These are phyloP conservation scores for Microcebus griseorufus DNA, from an alignment of 2,113 vertebrate species.

Conservation along the genomic window DNA sequence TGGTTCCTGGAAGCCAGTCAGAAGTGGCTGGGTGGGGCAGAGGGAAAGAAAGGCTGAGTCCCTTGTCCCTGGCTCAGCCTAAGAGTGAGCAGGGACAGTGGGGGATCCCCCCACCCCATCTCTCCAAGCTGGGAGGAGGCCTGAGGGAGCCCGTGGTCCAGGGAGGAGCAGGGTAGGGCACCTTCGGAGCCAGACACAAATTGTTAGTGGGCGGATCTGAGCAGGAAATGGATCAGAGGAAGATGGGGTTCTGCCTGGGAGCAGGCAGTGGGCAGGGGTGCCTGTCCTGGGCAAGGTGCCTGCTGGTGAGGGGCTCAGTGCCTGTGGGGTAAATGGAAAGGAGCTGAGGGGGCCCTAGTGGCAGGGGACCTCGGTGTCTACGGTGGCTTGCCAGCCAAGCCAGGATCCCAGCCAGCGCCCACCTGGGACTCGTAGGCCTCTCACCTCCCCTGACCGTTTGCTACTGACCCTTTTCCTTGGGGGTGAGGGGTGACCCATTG, in stretches of 20 bases:
- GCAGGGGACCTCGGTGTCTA: background rate
- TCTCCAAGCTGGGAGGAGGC: background rate
- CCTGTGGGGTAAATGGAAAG: background rate
- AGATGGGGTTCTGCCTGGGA: background rate
- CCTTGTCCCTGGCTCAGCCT: too few species aligned
- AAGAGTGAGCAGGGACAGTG: too few species aligned
- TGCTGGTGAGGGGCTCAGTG: background rate
- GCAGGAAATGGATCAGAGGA: background rate
- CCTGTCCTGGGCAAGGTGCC: background rate
- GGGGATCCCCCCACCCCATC: background rate
- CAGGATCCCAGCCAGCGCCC: background rate
- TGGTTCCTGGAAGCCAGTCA: background rate
- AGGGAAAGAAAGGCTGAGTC: background rate
- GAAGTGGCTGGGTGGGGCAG: background rate
- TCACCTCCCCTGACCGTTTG: background rate
- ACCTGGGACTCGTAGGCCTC: background rate
- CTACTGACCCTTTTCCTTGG: background rate
- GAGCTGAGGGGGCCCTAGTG: background rate
- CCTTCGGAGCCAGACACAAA: constrained; percentile 14
- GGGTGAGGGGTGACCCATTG: background rate
- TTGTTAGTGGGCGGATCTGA: constrained; percentile 49
- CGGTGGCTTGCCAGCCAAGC: background rate
- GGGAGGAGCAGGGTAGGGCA: background rate
- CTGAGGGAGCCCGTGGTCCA: background rate
- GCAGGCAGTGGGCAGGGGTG: background rate